Base-by-base conservation (phyloP, 2,797 vertebrate species). In the Myripristis murdjan region DNA sequence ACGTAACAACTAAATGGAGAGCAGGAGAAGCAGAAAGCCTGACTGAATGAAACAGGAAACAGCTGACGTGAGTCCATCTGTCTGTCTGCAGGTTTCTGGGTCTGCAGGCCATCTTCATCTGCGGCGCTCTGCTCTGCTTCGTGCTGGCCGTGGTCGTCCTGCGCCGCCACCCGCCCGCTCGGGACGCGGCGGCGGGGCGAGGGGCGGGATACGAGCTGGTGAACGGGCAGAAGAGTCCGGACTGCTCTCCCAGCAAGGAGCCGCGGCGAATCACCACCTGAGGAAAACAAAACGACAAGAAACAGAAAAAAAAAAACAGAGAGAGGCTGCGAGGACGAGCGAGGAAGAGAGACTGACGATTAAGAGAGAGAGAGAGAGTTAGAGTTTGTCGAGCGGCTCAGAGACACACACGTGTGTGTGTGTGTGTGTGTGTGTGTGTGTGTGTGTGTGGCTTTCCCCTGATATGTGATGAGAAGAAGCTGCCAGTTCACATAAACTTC, bases 81-180 rank as follows among this genome's bases (percentile, higher is more conserved):
- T 64, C 2, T 64, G 44, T 60, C 37, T 81, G 64, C 73, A 95
- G 95, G 87, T 95, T 92, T 77, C 81, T 95, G 60, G 94, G 95
- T 16, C 75, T 95, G 24, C 90, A 90, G 88, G 73, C 73, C 1
- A 54, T 93, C 18, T 95, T 95, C 7, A 58, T 94, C 22, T 87
- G 83, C 3, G 91, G 91, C 0, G 91, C 62, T 0, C 84, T 94
- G 51, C 71, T 92, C 60, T 95, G 92, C 75, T 95, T 93, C 86
- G 24, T 93, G 49, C 62, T 94, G 63, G 86, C 88, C 0, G 33
- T 83, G 1, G 5, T 93, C 20, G 78, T 93, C 18, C 86, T 95
- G 55, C 70, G 43, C 1, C 70, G 75, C 37, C 66, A 60, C 11
- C 15, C 60, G 6, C 1, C 8, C 5, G 6, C 0, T 2, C 47